These are phyloP conservation scores for Pampusana beccarii DNA, from an alignment of 2,113 vertebrate species.

Conservation along the genomic window DNA sequence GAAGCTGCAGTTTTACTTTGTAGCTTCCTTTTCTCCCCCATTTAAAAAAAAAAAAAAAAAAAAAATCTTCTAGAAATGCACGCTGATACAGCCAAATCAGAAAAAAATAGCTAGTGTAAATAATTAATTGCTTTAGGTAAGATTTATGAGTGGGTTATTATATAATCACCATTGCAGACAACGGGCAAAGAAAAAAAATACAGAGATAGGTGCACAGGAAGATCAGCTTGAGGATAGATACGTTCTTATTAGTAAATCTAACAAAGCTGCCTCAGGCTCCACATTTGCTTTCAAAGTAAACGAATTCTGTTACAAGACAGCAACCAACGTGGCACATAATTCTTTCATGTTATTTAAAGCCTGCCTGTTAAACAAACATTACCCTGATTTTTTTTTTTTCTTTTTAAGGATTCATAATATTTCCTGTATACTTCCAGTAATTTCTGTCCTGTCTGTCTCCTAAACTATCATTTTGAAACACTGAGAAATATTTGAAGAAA, in stretches of 20 bases:
- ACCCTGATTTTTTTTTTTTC: neutral
- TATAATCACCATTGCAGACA: neutral
- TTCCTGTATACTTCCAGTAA: neutral
- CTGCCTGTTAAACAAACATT: constrained; percentile 11
- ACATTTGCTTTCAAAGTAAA: neutral
- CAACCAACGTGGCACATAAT: neutral
- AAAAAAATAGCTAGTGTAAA: neutral
- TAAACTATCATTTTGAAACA: neutral
- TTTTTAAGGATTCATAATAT: neutral
- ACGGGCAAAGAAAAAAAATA: neutral
- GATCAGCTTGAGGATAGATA: neutral
- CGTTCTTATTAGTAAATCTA: neutral
- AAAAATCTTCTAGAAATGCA: neutral
- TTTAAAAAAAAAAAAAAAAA: neutral
- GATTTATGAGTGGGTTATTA: neutral
- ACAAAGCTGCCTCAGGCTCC: neutral
- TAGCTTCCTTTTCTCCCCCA: neutral
- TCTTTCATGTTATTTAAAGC: constrained; percentile 28
- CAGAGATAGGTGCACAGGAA: neutral
- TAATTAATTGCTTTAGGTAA: neutral
- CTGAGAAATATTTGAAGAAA: constrained; percentile 34
- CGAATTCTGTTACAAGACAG: neutral
- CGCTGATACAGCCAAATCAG: neutral
- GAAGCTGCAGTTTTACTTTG: neutral
- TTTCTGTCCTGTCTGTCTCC: neutral